These are phyloP conservation scores for Panthera leo DNA, from an alignment of 2,113 vertebrate genomes.

Conservation along the genomic window DNA sequence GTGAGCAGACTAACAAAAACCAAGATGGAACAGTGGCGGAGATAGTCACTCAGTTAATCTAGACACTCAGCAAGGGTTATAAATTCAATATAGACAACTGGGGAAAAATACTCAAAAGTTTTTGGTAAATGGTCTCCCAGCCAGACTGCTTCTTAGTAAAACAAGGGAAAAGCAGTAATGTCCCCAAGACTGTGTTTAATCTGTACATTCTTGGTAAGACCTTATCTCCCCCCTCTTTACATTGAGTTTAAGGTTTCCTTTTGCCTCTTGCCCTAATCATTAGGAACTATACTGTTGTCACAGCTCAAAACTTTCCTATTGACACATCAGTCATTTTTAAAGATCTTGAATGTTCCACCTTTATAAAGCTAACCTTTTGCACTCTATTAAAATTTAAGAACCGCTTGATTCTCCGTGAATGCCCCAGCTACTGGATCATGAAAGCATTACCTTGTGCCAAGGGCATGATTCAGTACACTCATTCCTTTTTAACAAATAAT, in stretches of 20 bases:
- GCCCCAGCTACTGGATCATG: constrained; percentile 87
- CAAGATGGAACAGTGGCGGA: neutral
- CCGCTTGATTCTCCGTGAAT: constrained; percentile 85
- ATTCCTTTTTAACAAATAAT: constrained; percentile 91
- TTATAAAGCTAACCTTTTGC: constrained; percentile 87
- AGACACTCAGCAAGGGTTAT: neutral
- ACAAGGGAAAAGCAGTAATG: neutral
- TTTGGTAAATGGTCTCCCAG: constrained; percentile 20
- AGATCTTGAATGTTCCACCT: constrained; percentile 85
- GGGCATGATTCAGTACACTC: constrained; percentile 87
- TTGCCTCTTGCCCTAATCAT: constrained; percentile 85
- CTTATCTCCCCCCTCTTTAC: neutral
- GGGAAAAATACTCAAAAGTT: neutral
- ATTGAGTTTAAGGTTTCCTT: constrained; percentile 69
- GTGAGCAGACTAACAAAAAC: neutral
- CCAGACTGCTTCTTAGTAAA: constrained; percentile 7
- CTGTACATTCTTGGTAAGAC: constrained; percentile 11
- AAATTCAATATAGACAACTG: neutral
- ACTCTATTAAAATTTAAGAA: constrained; percentile 90
- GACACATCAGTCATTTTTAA: constrained; percentile 88
- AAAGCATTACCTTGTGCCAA: constrained; percentile 87
- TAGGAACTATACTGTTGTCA: constrained; percentile 86
- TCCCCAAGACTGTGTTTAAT: constrained; percentile 24
- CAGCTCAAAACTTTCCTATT: constrained; percentile 87
- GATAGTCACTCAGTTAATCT: neutral